These are phyloP conservation scores for Sinocyclocheilus grahami DNA, from an alignment of 2,113 vertebrate species.

Conservation along the genomic window DNA sequence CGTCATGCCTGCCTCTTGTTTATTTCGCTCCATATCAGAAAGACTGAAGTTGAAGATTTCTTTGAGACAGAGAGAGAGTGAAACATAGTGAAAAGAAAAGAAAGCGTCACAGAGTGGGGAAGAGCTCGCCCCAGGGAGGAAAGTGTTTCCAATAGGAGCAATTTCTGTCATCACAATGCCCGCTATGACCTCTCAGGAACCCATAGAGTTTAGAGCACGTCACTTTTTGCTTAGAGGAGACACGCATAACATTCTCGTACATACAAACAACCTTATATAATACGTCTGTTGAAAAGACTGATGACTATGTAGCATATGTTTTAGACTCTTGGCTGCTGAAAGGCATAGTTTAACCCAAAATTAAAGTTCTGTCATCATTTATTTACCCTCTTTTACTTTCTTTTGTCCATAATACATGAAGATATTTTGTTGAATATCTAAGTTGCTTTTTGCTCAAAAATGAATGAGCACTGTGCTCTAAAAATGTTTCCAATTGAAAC, in stretches of 20 bases:
- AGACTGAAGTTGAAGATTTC: slow-evolving; percentile 22
- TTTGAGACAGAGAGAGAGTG: not conserved
- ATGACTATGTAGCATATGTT: not conserved
- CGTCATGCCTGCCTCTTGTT: slow-evolving; percentile 18
- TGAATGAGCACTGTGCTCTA: not conserved
- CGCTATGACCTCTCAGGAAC: slow-evolving; percentile 68
- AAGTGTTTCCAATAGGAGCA: slow-evolving; percentile 63
- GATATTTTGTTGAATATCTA: not conserved
- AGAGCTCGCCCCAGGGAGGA: slow-evolving; percentile 50
- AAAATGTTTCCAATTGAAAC: not conserved
- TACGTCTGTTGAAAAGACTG: not conserved
- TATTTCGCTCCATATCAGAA: not conserved
- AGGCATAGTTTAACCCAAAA: not conserved
- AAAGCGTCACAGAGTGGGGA: not conserved
- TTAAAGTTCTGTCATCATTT: not conserved
- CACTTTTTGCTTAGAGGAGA: slow-evolving; percentile 48
- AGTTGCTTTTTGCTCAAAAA: not conserved
- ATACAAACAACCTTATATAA: not conserved
- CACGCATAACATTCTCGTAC: not conserved
- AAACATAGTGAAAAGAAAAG: slow-evolving; percentile 23
- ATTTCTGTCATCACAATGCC: slow-evolving; percentile 69
- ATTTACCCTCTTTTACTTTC: too few relatives aligned
- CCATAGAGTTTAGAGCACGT: slow-evolving; percentile 62
- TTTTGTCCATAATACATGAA: too few relatives aligned
- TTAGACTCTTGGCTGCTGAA: not conserved